Percentiles rank a stretch among this genome's conserved stretches.
phyloP scores from a whole-genome alignment of 2,888 invertebrate genomes.

The Nymphalis polychloros region DNA sequence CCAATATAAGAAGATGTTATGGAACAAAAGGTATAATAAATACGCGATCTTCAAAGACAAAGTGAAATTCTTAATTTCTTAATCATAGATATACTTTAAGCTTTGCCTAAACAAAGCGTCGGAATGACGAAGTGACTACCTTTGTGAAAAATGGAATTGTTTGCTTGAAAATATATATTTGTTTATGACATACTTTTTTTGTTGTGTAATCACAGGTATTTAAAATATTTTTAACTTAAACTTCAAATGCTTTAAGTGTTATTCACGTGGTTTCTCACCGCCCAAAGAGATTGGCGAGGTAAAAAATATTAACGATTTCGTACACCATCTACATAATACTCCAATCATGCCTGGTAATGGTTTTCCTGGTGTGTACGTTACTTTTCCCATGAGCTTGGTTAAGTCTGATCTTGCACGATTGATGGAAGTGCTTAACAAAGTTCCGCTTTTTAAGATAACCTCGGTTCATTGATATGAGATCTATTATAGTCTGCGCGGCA shows the following conservation, averaged over 20 bases:
- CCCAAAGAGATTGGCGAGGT: not conserved
- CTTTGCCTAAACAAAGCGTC: not conserved
- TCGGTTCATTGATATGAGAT: too few species aligned
- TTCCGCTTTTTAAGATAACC: too few species aligned
- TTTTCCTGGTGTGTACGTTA: too few species aligned
- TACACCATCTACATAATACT: too few species aligned
- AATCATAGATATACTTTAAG: not conserved
- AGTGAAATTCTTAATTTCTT: slow-evolving; percentile 1
- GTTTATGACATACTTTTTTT: not conserved
- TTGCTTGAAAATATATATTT: not conserved
- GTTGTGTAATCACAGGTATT: not conserved
- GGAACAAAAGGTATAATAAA: not conserved
- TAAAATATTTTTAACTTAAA: not conserved
- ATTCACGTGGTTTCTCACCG: not conserved
- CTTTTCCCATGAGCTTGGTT: too few species aligned
- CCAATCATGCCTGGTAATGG: too few species aligned
- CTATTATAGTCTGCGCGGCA: too few species aligned
- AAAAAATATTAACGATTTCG: not conserved
- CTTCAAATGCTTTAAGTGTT: not conserved
- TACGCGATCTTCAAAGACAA: not conserved
- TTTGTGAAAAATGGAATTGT: not conserved
- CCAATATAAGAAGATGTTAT: not conserved
- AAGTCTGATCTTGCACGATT: too few species aligned
- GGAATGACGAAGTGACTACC: not conserved
- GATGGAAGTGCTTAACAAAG: too few species aligned